Base-by-base conservation (phyloP, 2,888 invertebrate genomes). In the Drosophila buzzatii region DNA sequence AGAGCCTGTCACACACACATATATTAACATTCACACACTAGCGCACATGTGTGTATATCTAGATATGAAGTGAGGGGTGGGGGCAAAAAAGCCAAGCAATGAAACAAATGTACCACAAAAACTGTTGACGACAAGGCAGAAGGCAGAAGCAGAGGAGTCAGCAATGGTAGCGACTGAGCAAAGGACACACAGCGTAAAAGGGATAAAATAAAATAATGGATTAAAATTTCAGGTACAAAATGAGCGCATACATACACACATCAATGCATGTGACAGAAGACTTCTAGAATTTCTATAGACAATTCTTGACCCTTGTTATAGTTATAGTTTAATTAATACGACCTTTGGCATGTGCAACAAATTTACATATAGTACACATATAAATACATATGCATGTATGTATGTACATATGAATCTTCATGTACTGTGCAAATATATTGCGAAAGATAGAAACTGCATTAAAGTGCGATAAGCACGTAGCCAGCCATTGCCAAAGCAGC, bases 21-120 rank as follows among this genome's bases (percentile, higher is more conserved):
- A 47, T 41, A 41, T 39, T 39, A 7, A 41, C 8, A 41, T 41
- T 41, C 57, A 39, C 57, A 66, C 41, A 56, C 18, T 20, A 35
- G 58, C 18, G 35, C 18, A 70, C 33, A 66, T 44, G 39, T 44
- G 49, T 60, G 72, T 69, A 60, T 44, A 27, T 55, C 39, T 49
- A 53, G 39, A 16, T 45, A 31, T 47, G 45, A 53, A 42, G 45
- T 41, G 16, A 51, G 39, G 67, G 45, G 8, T 37, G 52, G 52
- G 83, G 79, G 79, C 79, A 71, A 68, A 85, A 76, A 73, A 79
- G 73, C 80, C 80, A 85, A 88, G 85, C 85, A 88, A 78, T 89
- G 82, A 89, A 89, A 85, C 84, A 85, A 85, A 85, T 85, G 85
- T 89, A 85, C 85, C 85, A 89, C 85, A 89, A 89, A 85, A 85